Percentiles rank a stretch among this genome's conserved stretches.
phyloP scores from a whole-genome alignment of 2,113 vertebrate genomes.

The Ictidomys tridecemlineatus region DNA sequence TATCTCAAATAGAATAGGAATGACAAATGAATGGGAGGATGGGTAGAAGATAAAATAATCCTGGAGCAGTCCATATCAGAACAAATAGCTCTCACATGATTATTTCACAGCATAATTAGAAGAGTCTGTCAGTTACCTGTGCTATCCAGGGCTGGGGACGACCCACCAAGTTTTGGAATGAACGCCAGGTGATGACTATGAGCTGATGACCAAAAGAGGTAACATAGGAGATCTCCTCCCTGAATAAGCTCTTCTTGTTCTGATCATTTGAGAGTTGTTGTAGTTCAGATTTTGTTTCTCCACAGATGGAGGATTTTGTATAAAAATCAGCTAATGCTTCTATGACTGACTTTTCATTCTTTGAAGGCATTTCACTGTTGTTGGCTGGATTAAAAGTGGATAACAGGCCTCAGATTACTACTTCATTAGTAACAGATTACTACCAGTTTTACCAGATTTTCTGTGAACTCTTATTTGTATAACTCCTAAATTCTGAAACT shows the following conservation, averaged over 20 bases:
- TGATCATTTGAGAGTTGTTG: conserved; percentile 85
- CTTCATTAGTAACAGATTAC: no score
- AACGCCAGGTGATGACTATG: conserved; percentile 93
- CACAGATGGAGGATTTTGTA: no score
- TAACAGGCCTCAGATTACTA: no score
- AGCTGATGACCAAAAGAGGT: conserved; percentile 95
- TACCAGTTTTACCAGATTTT: no score
- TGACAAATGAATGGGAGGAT: not conserved
- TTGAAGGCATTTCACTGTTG: no score
- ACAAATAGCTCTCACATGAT: not conserved
- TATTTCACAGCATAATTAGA: not conserved
- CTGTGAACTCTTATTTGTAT: no score
- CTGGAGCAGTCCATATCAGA: not conserved
- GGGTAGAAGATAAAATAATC: not conserved
- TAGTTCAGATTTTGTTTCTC: conserved; percentile 87
- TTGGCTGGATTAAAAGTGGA: no score
- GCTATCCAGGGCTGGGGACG: conserved; percentile 96
- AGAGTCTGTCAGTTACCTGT: conserved; percentile 88
- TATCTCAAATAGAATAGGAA: not conserved
- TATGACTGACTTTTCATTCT: no score
- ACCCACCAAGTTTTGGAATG: conserved; percentile 93
- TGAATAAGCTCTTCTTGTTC: conserved; percentile 64
- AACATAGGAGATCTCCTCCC: conserved; percentile 90
- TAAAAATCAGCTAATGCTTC: no score
- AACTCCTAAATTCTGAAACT: no score